Evolutionary conservation across 1,140 invertebrate species (phyloP), one percentile per base, ranked within the genome.

Genomic region (Danaus plexippus): DNA sequence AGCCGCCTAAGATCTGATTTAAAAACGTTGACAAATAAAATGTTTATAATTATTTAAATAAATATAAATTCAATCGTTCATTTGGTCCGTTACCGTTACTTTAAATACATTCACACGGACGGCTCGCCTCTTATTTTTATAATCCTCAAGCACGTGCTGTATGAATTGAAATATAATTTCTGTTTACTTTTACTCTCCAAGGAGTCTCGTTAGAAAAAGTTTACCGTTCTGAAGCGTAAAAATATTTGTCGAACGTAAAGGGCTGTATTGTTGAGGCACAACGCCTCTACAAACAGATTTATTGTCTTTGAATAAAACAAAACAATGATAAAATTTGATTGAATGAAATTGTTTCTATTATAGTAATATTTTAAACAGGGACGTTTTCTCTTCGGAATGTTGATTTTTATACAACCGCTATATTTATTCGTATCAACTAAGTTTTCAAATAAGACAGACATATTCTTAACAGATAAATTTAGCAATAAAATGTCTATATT

Each of bases 161-260:
- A 47, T 85, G 73, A 85, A 85, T 85, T 72, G 74, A 59, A 54
- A 66, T 72, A 69, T 81, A 79, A 85, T 85, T 83, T 75, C 57
- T 83, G 70, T 85, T 85, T 81, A 83, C 78, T 73, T 78, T 76
- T 72, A 65, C 72, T 74, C 71, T 76, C 62, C 49, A 77, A 83
- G 77, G 78, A 79, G 64, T 66, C 62, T 75, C 64, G 52, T 40
- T 59, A 62, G 55, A 69, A 79, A 74, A 77, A 71, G 67, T 69
- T 77, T 73, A 80, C 77, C 75, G 75, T 77, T 80, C 64, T 58
- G 67, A 43, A 59, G 61, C 66, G 62, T 71, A 66, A 71, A 69
- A 80, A 75, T 67, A 75, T 77, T 80, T 79, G 77, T 69, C 63
- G 61, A 73, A 71, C 56, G 71, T 72, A 78, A 77, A 77, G 66